Percentiles rank a stretch among this genome's conserved stretches.
Evolutionary conservation across 2,888 invertebrate species (phyloP).

Genomic region (Phytoseiulus persimilis): DNA sequence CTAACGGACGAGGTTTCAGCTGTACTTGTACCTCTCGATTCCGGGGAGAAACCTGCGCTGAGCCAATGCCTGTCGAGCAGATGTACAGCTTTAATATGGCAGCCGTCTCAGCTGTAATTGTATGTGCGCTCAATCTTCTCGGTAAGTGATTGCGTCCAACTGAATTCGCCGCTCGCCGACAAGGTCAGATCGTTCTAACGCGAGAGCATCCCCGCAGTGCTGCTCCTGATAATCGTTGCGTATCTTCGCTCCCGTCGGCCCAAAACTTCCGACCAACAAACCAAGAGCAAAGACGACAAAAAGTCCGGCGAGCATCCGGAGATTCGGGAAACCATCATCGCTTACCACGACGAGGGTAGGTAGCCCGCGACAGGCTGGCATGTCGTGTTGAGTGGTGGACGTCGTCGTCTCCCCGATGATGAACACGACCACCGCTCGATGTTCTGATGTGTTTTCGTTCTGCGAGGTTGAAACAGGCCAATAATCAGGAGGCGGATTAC

Average conservation of each 20-base stretch:
- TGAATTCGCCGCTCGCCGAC: background rate
- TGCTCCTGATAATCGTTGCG: slow-evolving; percentile 75
- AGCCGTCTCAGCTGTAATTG: slow-evolving; percentile 72
- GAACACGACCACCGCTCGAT: background rate
- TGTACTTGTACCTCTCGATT: slow-evolving; percentile 45
- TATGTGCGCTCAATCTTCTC: slow-evolving; percentile 72
- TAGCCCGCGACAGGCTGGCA: background rate
- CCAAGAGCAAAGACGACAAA: slow-evolving; percentile 52
- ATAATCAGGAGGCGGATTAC: background rate
- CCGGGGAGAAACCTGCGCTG: slow-evolving; percentile 46
- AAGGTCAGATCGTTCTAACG: background rate
- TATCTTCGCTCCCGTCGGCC: slow-evolving; percentile 62
- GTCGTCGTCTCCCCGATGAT: background rate
- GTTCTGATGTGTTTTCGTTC: background rate
- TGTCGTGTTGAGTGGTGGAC: background rate
- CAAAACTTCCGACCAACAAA: slow-evolving; percentile 45
- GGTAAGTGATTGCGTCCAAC: slow-evolving; percentile 57
- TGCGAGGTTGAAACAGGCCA: background rate
- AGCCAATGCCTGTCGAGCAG: slow-evolving; percentile 45
- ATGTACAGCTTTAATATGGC: slow-evolving; percentile 50
- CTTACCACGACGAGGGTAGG: slow-evolving; percentile 90
- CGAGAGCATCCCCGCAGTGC: slow-evolving; percentile 45
- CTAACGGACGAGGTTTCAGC: slow-evolving; percentile 42
- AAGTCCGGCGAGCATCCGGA: slow-evolving; percentile 75
- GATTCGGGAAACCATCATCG: slow-evolving; percentile 90